A percentile compares a stretch with the other conserved stretches of the same genome.
Evolutionary conservation across 2,113 vertebrate genomes (phyloP).

Genomic region (Leucosticte australis): DNA sequence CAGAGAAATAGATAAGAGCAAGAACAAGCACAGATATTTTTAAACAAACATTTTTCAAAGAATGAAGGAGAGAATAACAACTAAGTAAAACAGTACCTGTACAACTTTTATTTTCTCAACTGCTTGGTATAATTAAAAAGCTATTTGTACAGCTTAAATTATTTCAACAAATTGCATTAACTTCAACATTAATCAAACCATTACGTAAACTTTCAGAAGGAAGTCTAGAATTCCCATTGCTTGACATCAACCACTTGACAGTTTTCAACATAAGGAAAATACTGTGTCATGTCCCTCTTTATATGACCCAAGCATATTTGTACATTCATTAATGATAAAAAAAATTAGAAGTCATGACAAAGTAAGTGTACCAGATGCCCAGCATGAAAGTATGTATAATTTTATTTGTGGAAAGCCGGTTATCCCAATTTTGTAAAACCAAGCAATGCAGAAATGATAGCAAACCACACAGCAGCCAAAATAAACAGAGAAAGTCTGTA

Average conservation of each 20-base stretch:
- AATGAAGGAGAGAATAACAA: neutral
- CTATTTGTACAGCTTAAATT: neutral
- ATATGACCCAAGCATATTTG: neutral
- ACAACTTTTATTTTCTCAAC: neutral
- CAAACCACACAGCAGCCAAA: neutral
- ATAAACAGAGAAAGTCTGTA: neutral
- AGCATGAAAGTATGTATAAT: neutral
- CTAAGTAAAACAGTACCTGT: neutral
- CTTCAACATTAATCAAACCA: constrained; percentile 38
- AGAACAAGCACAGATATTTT: neutral
- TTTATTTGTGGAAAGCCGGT: neutral
- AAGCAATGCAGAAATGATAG: neutral
- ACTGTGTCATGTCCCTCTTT: neutral
- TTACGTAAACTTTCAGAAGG: neutral
- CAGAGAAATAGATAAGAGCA: neutral
- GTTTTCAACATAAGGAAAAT: neutral
- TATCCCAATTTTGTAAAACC: neutral
- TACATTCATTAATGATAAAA: neutral
- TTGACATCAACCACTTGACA: neutral
- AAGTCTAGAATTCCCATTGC: neutral
- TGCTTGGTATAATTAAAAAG: neutral
- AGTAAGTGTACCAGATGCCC: neutral
- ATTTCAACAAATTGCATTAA: constrained; percentile 25
- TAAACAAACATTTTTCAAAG: constrained; percentile 4
- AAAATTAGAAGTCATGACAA: neutral